Evolutionary conservation across 2,888 invertebrate genomes (phyloP).

Genomic region (Zeuzera pyrina): DNA sequence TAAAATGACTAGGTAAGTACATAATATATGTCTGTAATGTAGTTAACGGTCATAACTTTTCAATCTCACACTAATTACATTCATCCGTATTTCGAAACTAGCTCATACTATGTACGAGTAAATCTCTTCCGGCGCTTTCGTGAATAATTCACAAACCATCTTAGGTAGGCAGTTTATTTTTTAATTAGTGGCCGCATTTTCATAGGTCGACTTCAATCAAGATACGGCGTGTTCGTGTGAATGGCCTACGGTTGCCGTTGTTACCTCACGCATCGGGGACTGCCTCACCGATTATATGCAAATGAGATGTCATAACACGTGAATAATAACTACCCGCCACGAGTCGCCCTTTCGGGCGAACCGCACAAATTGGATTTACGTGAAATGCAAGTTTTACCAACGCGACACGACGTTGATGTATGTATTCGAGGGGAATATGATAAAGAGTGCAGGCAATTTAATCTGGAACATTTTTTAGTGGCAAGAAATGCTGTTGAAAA

Average conservation of each 20-base stretch:
- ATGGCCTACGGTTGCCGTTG: constrained; percentile 55
- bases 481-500: too few species aligned
- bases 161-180: constrained; percentile 64
- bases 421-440: constrained; percentile 26
- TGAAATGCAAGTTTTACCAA: constrained; percentile 59
- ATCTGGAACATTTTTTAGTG: background rate
- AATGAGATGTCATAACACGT: constrained; percentile 72
- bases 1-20: too few species aligned
- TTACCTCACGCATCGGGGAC: constrained; percentile 61
- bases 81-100: constrained; percentile 22
- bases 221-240: constrained; percentile 65
- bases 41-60: too few species aligned
- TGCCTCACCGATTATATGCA: constrained; percentile 68
- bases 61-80: constrained; percentile 22
- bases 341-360: constrained; percentile 63
- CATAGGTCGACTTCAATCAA: constrained; percentile 66
- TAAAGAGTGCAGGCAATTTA: too few species aligned
- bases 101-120: too few species aligned
- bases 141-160: constrained; percentile 53
- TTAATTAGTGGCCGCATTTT: constrained; percentile 68
- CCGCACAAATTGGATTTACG: constrained; percentile 68
- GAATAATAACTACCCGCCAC: constrained; percentile 69
- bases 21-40: too few species aligned
- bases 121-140: constrained; percentile 52
- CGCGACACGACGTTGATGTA: constrained; percentile 44